Evolutionary conservation across 2,888 invertebrate genomes (phyloP).

Genomic region (Drosophila cracens): DNA sequence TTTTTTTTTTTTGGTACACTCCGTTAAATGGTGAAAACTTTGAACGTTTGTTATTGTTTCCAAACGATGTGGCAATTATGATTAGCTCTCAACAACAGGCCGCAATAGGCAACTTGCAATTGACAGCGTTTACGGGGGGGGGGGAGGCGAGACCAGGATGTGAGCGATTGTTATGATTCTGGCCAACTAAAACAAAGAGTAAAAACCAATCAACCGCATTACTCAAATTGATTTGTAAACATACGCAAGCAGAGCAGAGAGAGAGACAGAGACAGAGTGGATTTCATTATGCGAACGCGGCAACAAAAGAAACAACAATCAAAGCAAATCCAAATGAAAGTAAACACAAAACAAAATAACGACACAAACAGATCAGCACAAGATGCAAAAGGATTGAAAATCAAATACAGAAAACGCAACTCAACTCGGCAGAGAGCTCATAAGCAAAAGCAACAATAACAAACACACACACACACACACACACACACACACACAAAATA

Average conservation of each 20-base stretch:
- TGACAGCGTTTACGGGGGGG: not conserved
- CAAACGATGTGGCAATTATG: slow-evolving; percentile 4
- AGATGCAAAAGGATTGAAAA: slow-evolving; percentile 30
- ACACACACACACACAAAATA: not conserved
- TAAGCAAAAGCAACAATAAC: slow-evolving; percentile 23
- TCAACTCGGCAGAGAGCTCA: slow-evolving; percentile 12
- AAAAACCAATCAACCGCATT: slow-evolving; percentile 61
- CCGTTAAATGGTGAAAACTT: not conserved
- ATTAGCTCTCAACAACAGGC: slow-evolving; percentile 6
- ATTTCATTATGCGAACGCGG: slow-evolving; percentile 40
- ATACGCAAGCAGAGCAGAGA: slow-evolving; percentile 16
- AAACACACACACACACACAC: not conserved
- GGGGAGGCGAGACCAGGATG: slow-evolving; percentile 3
- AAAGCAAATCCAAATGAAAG: slow-evolving; percentile 29
- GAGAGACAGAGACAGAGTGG: slow-evolving; percentile 2
- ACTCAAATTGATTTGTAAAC: slow-evolving; percentile 78
- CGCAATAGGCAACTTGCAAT: slow-evolving; percentile 14
- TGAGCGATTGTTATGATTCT: slow-evolving; percentile 15
- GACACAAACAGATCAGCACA: slow-evolving; percentile 39
- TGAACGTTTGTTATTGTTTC: not conserved
- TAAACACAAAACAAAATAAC: slow-evolving; percentile 40
- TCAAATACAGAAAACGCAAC: slow-evolving; percentile 12
- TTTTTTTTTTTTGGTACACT: not conserved
- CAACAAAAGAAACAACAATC: slow-evolving; percentile 11
- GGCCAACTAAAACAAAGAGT: slow-evolving; percentile 28